A percentile compares a stretch with the other conserved stretches of the same genome.
Evolutionary conservation across 2,113 vertebrate species (phyloP).

Genomic region (Mixornis gularis): DNA sequence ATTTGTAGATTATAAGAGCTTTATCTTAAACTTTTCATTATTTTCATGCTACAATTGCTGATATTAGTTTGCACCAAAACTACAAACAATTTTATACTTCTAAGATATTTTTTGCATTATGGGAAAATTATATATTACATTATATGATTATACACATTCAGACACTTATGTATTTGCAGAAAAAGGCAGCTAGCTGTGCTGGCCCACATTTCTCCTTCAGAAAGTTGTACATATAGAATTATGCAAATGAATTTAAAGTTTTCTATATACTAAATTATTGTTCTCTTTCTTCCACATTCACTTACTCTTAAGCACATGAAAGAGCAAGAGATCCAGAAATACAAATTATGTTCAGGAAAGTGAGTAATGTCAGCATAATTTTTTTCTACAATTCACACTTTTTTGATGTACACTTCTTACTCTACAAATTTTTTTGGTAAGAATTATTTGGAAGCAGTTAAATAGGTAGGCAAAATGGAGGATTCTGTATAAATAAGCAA

Average conservation of each 20-base stretch:
- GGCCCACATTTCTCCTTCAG: background rate
- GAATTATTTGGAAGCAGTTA: background rate
- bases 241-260: background rate
- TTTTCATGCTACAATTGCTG: background rate
- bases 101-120: background rate
- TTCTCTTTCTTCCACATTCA: background rate
- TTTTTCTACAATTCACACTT: background rate
- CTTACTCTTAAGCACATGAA: background rate
- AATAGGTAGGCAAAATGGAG: background rate
- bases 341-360: background rate
- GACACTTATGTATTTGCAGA: background rate
- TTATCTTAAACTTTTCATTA: background rate
- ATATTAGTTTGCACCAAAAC: background rate
- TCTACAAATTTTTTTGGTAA: background rate
- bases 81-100: background rate
- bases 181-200: background rate
- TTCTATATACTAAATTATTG: background rate
- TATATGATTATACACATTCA: background rate
- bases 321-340: background rate
- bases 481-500: background rate
- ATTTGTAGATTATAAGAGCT: background rate
- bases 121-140: background rate
- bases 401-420: background rate
- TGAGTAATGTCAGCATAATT: background rate
- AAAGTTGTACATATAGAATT: background rate